phyloP scores from a whole-genome alignment of 1,140 invertebrate species.

The Lasioglossum baleicum region DNA sequence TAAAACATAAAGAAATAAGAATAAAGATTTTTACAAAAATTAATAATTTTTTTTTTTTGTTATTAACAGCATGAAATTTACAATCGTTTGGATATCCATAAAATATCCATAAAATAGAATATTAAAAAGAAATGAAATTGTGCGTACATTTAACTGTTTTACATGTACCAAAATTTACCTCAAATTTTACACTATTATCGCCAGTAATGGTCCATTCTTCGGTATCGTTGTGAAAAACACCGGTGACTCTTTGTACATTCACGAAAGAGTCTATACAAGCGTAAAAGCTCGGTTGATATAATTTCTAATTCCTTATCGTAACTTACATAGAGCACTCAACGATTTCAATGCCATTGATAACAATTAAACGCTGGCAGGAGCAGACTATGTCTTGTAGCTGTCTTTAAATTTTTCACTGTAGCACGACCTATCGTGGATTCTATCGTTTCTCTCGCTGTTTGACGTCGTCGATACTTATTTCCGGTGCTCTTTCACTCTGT shows the following conservation, averaged over 20 bases:
- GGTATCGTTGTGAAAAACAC: too few relatives aligned
- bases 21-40: conserved; percentile 3
- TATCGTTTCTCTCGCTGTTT: conserved; percentile 12
- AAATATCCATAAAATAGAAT: too few relatives aligned
- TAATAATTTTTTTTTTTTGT: too few relatives aligned
- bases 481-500: conserved; percentile 41
- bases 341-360: conserved; percentile 20
- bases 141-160: background rate
- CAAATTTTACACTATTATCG: background rate
- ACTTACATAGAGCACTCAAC: background rate
- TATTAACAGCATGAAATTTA: background rate
- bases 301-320: conserved; percentile 33
- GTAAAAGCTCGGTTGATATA: background rate
- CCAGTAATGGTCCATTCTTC: too few relatives aligned
- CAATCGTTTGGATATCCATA: background rate
- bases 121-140: background rate
- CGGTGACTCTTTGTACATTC: background rate
- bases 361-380: background rate
- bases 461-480: conserved; percentile 46
- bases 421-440: background rate
- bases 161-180: background rate
- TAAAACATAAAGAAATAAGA: background rate
- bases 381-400: background rate
- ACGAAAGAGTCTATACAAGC: background rate
- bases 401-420: background rate